Evolutionary conservation across 2,113 vertebrate species (phyloP), one percentile per base, ranked within the genome.

Genomic region (Chlamydotis undulata): DNA sequence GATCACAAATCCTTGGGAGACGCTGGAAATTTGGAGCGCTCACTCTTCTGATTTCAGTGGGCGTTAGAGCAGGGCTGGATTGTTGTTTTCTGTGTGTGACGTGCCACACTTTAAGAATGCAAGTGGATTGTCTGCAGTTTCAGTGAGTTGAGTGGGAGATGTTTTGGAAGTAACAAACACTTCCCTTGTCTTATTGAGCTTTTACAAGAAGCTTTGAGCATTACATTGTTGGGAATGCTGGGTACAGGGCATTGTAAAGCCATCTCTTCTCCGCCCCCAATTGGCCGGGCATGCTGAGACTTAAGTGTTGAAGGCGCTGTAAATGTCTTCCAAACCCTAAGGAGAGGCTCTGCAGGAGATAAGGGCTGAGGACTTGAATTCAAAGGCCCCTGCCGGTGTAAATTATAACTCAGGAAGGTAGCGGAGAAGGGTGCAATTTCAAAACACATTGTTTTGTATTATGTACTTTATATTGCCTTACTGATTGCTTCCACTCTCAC

Each of bases 341-440:
- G 59, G 31, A 83, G 77, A 65, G 31, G 47, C 80, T 93, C 89
- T 85, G 74, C 81, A 52, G 89, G 83, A 94, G 78, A 64, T 82
- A 67, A 83, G 59, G 70, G 55, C 81, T 84, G 80, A 93, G 41
- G 37, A 79, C 61, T 37, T 65, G 55, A 94, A 91, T 77, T 92
- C 94, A 87, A 65, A 92, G 74, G 39, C 75, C 50, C 67, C 91
- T 80, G 77, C 87, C 77, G 95, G 74, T 91, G 37, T 92, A 94
- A 94, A 92, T 93, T 92, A 55, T 63, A 92, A 52, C 57, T 59
- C 18, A 31, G 74, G 61, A 85, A 80, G 67, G 50, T 28, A 86
- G 59, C 16, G 35, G 87, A 82, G 63, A 95, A 82, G n/a, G 25
- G 61, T 89, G 22, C 94, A 53, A 94, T 94, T 97, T 93, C 65